Conservation (phyloP, 1,140 invertebrate genomes). For the Bombus pascuorum region DNA sequence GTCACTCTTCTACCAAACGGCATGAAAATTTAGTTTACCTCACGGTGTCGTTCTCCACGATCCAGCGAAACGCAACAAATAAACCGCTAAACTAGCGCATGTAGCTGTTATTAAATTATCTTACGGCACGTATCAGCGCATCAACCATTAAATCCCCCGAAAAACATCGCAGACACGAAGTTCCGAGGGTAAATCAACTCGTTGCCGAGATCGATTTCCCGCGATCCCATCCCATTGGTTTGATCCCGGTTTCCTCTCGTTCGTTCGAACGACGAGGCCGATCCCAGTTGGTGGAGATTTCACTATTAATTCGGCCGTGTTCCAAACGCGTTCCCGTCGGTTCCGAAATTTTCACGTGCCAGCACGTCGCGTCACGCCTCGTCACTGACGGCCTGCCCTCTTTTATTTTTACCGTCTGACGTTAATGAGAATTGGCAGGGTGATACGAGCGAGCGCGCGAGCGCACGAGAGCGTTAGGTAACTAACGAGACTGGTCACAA, state of each 20-base stretch:
- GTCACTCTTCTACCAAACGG: background rate
- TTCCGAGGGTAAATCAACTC: background rate
- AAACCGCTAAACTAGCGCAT: background rate
- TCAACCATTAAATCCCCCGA: background rate
- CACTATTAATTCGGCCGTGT: conserved; percentile 28
- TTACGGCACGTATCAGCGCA: background rate
- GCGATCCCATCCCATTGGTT: background rate
- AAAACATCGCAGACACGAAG: conserved; percentile 5
- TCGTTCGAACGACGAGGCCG: background rate
- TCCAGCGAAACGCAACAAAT: background rate
- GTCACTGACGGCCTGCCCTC: conserved; percentile 26
- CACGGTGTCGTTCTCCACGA: background rate
- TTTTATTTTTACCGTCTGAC: conserved; percentile 53
- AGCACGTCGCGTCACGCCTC: conserved; percentile 41
- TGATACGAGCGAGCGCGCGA: conserved; percentile 28
- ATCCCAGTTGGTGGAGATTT: conserved; percentile 1
- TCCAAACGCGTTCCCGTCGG: conserved; percentile 18
- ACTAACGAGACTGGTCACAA: conserved; percentile 62
- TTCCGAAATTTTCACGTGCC: conserved; percentile 36
- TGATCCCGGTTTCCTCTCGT: background rate
- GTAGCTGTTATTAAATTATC: background rate
- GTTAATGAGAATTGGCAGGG: conserved; percentile 67
- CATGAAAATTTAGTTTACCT: background rate
- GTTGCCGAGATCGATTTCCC: background rate
- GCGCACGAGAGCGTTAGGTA: conserved; percentile 45